Conservation (phyloP, 2,113 vertebrate genomes). For the Gracilinanus agilis region DNA sequence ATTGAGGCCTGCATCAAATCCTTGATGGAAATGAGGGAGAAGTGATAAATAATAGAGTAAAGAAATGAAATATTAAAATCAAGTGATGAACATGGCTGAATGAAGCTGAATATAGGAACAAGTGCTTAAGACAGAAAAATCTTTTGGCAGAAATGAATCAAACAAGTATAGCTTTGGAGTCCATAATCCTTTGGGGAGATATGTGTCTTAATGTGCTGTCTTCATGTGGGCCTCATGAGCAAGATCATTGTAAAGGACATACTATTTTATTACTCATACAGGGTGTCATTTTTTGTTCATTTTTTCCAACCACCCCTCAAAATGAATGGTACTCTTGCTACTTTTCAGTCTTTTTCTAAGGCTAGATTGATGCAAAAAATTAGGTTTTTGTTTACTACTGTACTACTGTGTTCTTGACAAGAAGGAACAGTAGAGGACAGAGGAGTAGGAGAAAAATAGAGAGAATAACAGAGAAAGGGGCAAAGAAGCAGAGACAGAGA, state of each 20-base stretch:
- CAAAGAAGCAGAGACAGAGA: not conserved
- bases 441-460: too few relatives aligned
- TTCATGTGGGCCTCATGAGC: conserved; percentile 48
- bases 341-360: not conserved
- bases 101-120: conserved; percentile 66
- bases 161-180: conserved; percentile 63
- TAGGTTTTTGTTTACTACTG: not conserved
- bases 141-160: conserved; percentile 69
- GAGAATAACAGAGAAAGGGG: not conserved
- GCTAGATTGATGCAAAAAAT: not conserved
- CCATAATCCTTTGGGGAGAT: conserved; percentile 56
- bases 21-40: conserved; percentile 34
- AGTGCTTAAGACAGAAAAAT: conserved; percentile 61
- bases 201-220: conserved; percentile 54
- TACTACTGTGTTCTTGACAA: not conserved
- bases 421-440: too few relatives aligned
- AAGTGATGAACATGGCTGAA: conserved; percentile 76
- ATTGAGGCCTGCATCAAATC: conserved; percentile 1
- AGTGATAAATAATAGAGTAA: conserved; percentile 52
- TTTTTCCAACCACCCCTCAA: not conserved
- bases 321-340: not conserved
- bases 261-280: conserved; percentile 21
- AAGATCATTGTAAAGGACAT: conserved; percentile 15
- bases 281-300: not conserved
- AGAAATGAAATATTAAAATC: conserved; percentile 79